These are phyloP conservation scores for Clanis bilineata DNA, from an alignment of 2,888 invertebrate genomes.

Conservation along the genomic window DNA sequence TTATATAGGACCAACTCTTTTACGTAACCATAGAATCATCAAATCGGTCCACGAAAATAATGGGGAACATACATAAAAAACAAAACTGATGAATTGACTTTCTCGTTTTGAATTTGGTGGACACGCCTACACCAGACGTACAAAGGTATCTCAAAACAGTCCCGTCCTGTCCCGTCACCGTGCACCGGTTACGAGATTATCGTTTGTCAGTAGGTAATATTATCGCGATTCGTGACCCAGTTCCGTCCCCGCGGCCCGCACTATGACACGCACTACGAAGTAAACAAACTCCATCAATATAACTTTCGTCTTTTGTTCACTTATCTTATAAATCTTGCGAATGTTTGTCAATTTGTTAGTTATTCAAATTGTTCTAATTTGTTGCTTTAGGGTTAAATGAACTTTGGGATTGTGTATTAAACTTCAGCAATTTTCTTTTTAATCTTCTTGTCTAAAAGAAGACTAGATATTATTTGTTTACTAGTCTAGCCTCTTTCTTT, in stretches of 20 bases:
- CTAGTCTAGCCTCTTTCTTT: no score
- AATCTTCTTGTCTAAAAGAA: no score
- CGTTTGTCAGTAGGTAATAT: constrained; percentile 67
- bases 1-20: no score
- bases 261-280: constrained; percentile 48
- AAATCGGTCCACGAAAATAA: no score
- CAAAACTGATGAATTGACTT: no score
- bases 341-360: not conserved
- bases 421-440: no score
- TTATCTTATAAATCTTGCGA: constrained; percentile 8
- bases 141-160: constrained; percentile 23
- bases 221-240: constrained; percentile 72
- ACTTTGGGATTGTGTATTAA: no score
- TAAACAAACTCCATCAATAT: constrained; percentile 24
- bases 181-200: constrained; percentile 56
- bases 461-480: no score
- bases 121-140: not conserved
- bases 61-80: no score
- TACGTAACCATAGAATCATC: no score
- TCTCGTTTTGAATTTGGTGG: no score
- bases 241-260: constrained; percentile 53
- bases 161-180: constrained; percentile 30
- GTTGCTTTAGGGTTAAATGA: not conserved
- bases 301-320: constrained; percentile 22
- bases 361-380: not conserved